Evolutionary conservation across 1,140 invertebrate genomes (phyloP), one percentile per base, ranked within the genome.

Genomic region (Scylla paramamosain): DNA sequence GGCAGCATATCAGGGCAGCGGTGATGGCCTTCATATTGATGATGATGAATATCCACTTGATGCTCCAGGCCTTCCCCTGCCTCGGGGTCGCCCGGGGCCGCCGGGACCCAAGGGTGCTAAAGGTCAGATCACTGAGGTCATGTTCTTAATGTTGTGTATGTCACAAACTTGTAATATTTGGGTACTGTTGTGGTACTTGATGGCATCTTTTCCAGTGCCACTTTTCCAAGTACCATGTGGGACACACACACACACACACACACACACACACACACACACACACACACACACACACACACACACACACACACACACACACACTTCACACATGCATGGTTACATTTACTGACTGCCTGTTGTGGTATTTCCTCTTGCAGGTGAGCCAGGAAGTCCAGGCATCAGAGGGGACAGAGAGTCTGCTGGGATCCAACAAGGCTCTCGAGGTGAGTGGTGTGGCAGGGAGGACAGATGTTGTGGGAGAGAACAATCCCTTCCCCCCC

Each of bases 41-140:
- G 93, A 94, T 39, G 94, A 95, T 31, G 94, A 95, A 82, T 95
- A 92, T 39, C 90, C 94, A 20, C 77, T 95, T 12, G 90, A 84
- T 16, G 92, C 87, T 8, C 94, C 94, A 16, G 94, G 94, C 16
- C 29, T 94, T 25, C 93, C 93, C 1, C 46, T 92, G 10, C 94
- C 90, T 6, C 94, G 82, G 0, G 94, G 94, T 59, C 25, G 32
- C 7, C 94, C 90, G 0, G 94, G 94, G n/a, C 94, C 48, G 12
- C 94, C 94, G 3, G 94, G 94, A 77, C 94, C 90, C 77, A 92
- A 92, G 91, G 94, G 94, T 0, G 39, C 84, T 31, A 95, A 95
- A 52, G 94, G 94, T 95, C 39, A 39, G 93, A 59, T 12, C 52
- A 59, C 52, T 59, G 0, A 59, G 52, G 3, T 59, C 86, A 77